Evolutionary conservation across 2,888 invertebrate species (phyloP), one percentile per base, ranked within the genome.

Genomic region (Cynaeus angustus): DNA sequence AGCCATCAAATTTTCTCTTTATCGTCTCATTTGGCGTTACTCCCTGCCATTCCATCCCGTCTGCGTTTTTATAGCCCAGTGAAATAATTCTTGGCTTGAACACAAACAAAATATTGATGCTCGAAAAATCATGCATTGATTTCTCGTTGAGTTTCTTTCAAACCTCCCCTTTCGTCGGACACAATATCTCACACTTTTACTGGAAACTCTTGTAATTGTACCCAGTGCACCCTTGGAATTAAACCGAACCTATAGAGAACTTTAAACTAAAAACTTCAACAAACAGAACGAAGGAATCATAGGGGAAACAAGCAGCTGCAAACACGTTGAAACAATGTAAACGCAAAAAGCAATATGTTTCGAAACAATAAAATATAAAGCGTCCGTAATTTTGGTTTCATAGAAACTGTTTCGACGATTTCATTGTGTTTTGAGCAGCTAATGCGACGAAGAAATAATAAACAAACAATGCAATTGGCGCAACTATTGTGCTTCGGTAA

Each of bases 281-380:
- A n/a, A n/a, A n/a, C n/a, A n/a, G n/a, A 38, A 43, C 28, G 45
- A 13, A 33, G 10, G 30, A 43, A 16, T 59, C 14, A 58, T 58
- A 10, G 43, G 21, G 56, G 26, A 58, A 45, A 59, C 13, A 1
- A 45, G 33, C 62, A 62, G 41, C 62, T 52, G 62, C 41, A 62
- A 50, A 61, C 61, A 61, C 48, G 33, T 61, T 61, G 61, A 61
- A 50, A 48, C 52, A 62, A 52, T 52, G 38, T 50, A n/a, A 61
- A 61, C 16, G 61, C 33, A 48, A 62, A 61, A 62, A 52, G 41
- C 62, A 38, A 48, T 38, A 37, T 6, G 13, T 9, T 50, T 4
- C 38, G 33, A 61, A 61, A 61, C 61, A 38, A 38, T 38, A 50
- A 62, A 62, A n/a, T n/a, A 62, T 30, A 16, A 62, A 37, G 50